Percentiles rank a stretch among this genome's conserved stretches.
These are phyloP conservation scores for Morone chrysops DNA, from an alignment of 2,113 vertebrate genomes.

Conservation along the genomic window DNA sequence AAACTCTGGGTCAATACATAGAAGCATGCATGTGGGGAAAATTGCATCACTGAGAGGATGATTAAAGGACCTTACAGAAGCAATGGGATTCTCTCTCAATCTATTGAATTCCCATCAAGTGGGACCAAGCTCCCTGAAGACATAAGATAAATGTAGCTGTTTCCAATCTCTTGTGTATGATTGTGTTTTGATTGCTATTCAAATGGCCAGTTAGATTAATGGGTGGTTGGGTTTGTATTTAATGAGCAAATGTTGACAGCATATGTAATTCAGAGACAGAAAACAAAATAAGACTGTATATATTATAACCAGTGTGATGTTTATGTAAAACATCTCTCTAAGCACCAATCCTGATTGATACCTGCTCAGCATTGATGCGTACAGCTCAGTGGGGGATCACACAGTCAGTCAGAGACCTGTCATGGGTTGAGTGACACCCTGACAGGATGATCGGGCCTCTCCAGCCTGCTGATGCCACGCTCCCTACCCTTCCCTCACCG, in stretches of 20 bases:
- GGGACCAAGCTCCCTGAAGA: conserved; percentile 37
- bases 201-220: neutral
- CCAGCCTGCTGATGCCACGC: conserved; percentile 23
- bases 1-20: conserved; percentile 62
- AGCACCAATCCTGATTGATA: conserved; percentile 38
- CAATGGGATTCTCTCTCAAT: conserved; percentile 34
- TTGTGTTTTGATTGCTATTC: conserved; percentile 29
- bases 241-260: neutral
- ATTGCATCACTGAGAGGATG: conserved; percentile 46
- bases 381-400: conserved; percentile 1
- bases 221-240: neutral
- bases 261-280: neutral
- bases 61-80: conserved; percentile 29
- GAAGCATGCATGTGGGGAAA: conserved; percentile 34
- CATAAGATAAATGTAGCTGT: conserved; percentile 40
- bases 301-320: neutral
- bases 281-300: neutral
- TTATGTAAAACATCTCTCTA: neutral
- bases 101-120: conserved; percentile 64
- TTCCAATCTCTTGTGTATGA: neutral
- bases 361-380: conserved; percentile 39
- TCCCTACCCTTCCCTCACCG: neutral
- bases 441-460: conserved; percentile 30
- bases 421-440: conserved; percentile 37
- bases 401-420: neutral